phyloP scores from a whole-genome alignment of 2,888 invertebrate genomes.

The Exocentrus adspersus region DNA sequence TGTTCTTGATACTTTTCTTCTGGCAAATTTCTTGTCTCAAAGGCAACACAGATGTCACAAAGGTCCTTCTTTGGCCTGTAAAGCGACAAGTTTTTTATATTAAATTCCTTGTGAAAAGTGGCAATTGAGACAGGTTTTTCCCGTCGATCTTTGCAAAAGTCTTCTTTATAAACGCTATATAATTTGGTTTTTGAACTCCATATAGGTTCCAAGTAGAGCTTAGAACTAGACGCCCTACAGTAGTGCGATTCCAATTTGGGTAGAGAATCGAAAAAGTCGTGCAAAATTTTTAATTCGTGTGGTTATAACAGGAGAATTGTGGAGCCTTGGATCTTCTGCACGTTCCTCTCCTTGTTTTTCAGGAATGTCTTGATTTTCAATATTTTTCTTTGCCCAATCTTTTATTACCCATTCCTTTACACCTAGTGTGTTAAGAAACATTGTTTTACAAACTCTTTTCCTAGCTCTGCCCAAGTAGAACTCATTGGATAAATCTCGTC shows the following conservation, averaged over 20 bases:
- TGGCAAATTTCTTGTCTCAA: conserved; percentile 28
- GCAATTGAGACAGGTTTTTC: background rate
- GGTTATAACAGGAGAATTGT: background rate
- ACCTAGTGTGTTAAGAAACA: conserved; percentile 17
- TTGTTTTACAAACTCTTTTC: conserved; percentile 17
- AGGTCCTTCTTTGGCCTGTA: conserved; percentile 30
- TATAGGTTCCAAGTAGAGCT: background rate
- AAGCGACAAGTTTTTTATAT: conserved; percentile 21
- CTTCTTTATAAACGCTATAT: background rate
- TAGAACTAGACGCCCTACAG: background rate
- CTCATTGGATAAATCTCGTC: conserved; percentile 10
- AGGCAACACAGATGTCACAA: conserved; percentile 30
- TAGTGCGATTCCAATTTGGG: background rate
- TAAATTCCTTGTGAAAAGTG: conserved; percentile 16
- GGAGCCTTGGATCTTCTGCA: background rate
- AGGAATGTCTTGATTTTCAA: too few relatives aligned
- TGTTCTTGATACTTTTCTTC: conserved; percentile 30
- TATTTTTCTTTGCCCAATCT: conserved; percentile 4
- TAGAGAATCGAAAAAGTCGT: background rate
- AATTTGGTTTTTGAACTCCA: conserved; percentile 6
- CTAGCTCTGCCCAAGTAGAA: conserved; percentile 16
- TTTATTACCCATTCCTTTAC: conserved; percentile 7
- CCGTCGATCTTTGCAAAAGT: background rate
- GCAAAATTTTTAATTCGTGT: background rate
- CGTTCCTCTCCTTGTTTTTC: too few relatives aligned